phyloP scores from a whole-genome alignment of 1,140 invertebrate genomes.

The Chironomus tepperi region DNA sequence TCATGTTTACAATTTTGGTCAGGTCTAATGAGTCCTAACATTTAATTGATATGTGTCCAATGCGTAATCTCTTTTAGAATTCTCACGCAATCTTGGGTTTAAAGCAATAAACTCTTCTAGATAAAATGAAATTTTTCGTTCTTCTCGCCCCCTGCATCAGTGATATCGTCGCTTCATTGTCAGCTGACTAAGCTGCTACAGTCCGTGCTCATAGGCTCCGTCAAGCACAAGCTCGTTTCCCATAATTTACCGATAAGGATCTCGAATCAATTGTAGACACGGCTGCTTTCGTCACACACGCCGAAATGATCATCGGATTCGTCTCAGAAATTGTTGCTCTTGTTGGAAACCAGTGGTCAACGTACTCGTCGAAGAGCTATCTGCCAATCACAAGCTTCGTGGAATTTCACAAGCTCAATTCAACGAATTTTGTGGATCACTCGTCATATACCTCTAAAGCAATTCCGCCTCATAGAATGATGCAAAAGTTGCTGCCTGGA shows the following conservation, averaged over 20 bases:
- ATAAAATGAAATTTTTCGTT: background rate
- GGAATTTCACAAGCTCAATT: background rate
- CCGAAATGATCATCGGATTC: background rate
- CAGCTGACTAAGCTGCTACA: background rate
- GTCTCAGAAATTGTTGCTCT: background rate
- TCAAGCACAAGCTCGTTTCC: background rate
- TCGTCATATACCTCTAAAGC: background rate
- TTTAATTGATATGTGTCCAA: no score
- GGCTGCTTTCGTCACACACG: background rate
- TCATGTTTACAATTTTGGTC: no score
- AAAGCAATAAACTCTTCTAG: background rate
- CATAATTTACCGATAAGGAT: background rate
- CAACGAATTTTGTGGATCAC: background rate
- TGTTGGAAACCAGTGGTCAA: background rate
- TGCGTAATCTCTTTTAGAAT: no score
- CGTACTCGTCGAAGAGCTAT: background rate
- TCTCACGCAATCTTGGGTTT: background rate
- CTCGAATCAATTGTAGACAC: background rate
- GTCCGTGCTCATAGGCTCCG: background rate
- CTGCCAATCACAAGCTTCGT: background rate
- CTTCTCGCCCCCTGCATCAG: background rate
- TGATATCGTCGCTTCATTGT: background rate
- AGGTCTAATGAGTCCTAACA: no score
- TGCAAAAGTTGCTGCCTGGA: background rate
- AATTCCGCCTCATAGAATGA: background rate